Base-by-base conservation (phyloP, 2,797 vertebrate species). In the Streptopelia turtur region DNA sequence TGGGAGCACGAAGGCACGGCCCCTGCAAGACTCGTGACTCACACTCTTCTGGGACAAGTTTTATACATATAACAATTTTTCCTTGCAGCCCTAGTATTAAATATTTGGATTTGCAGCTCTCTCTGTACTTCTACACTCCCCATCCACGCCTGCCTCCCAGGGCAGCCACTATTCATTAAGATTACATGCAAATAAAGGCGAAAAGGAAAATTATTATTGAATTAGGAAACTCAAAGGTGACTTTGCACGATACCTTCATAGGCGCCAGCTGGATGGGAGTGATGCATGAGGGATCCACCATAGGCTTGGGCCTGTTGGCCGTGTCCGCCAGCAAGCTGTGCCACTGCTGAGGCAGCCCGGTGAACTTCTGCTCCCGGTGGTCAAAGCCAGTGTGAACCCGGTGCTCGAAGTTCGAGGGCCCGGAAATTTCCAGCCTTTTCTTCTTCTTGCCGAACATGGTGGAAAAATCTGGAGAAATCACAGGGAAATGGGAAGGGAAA, bases 381-480 rank as follows among this genome's bases (percentile, higher is more conserved):
- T 99, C 99, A 88, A 99, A 99, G 87, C 99, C 99, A 5, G 99
- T 99, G 95, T 99, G 99, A 77, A 99, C 99, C 82, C 99, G 98
- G 97, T 99, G 99, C 97, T 99, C 99, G 35, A 99, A 99, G 98
- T 99, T 99, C 17, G 99, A 99, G 30, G 99, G 99, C 50, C 99
- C 99, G 10, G 99, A 99, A 96, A 99, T 99, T 97, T 99, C 99
- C 96, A 99, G 98, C 95, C 99, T 98, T 98, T 99, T 99, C 98
- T 99, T 99, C 98, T 99, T 99, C 98, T 99, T 99, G 76, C 99
- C 99, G 69, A 99, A 99, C 99, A 99, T 99, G 98, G 98, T 99
- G 99, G 98, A 98, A 97, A 99, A 98, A 97, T 98, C 99, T 98
- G 98, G 97, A 97, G 82, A 76, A 95, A 39, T 25, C 37, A 41